Percentiles rank a stretch among this genome's conserved stretches.
Conservation (phyloP, 2,888 invertebrate genomes). For the Cosmopolites sordidus region DNA sequence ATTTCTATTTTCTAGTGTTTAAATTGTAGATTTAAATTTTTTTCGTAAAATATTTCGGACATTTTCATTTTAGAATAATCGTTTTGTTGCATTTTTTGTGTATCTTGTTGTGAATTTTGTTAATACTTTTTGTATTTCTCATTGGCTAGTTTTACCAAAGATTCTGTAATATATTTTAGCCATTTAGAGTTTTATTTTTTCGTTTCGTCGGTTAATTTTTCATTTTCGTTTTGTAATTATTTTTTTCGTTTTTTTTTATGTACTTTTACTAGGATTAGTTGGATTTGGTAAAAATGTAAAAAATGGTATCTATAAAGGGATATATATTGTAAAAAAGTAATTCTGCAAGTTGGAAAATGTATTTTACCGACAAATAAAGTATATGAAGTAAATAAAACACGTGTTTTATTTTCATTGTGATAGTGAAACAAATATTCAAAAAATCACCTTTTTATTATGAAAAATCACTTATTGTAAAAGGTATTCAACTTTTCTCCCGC, state of each 20-base stretch:
- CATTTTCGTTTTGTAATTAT: slow-evolving; percentile 33
- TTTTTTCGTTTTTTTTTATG: slow-evolving; percentile 33
- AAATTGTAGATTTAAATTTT: too few relatives aligned
- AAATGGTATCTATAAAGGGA: slow-evolving; percentile 40
- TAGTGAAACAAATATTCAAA: too few relatives aligned
- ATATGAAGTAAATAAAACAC: slow-evolving; percentile 14
- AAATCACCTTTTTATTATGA: too few relatives aligned
- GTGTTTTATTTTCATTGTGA: too few relatives aligned
- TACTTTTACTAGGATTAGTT: slow-evolving; percentile 36
- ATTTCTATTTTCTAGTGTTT: too few relatives aligned
- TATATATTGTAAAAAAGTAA: slow-evolving; percentile 45
- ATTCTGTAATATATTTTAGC: slow-evolving; percentile 44
- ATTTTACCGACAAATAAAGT: slow-evolving; percentile 43
- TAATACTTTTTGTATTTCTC: slow-evolving; percentile 23
- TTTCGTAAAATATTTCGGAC: too few relatives aligned
- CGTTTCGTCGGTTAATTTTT: slow-evolving; percentile 30
- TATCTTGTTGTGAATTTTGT: slow-evolving; percentile 22
- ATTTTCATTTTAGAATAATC: neutral
- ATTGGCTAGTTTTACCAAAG: slow-evolving; percentile 50
- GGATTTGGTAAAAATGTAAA: slow-evolving; percentile 42
- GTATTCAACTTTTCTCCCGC: too few relatives aligned
- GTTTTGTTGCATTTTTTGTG: slow-evolving; percentile 19
- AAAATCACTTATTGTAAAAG: too few relatives aligned
- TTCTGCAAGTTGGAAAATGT: slow-evolving; percentile 48
- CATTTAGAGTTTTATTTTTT: slow-evolving; percentile 27